Base-by-base conservation (phyloP, 2,888 invertebrate species). In the Stenurella melanura region DNA sequence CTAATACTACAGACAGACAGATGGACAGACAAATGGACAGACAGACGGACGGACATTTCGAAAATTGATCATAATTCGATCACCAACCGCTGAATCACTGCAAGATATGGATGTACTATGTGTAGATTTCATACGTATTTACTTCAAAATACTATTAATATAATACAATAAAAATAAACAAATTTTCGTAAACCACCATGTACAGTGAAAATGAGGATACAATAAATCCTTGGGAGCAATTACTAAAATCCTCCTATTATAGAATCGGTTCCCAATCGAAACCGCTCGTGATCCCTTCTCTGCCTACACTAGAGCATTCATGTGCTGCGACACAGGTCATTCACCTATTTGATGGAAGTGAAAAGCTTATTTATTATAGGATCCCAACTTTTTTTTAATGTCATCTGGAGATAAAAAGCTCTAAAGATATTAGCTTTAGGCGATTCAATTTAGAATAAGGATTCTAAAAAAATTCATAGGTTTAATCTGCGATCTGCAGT, bases 271-370 rank as follows among this genome's bases (percentile, higher is more conserved):
- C 15, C 50, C n/a, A 15, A n/a, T 50, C 50, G 50, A 50, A n/a
- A 7, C 50, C 2, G 50, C n/a, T n/a, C 50, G 50, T 50, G n/a
- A 50, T 50, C 50, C 50, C n/a, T 50, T 4, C 50, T 17, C 3
- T 50, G 50, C 50, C 50, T 50, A 50, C n/a, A 50, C 50, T 50
- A 50, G 50, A 50, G 50, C 50, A 50, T 50, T 50, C 50, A 50
- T 50, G n/a, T n/a, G 50, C 50, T 50, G 50, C 50, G 50, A 15
- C 50, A 6, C n/a, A n/a, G 50, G 50, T 50, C 50, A 50, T 50
- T 50, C 50, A 50, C 50, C 50, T 50, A 50, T 6, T 50, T 50
- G 50, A 50, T 50, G 50, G 50, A 50, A 50, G 50, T 50, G 50
- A 50, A 50, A 50, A 15, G 50, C 50, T 50, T 50, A 50, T n/a